These are phyloP conservation scores for Diuraphis noxia DNA, from an alignment of 1,140 invertebrate genomes.

Conservation along the genomic window DNA sequence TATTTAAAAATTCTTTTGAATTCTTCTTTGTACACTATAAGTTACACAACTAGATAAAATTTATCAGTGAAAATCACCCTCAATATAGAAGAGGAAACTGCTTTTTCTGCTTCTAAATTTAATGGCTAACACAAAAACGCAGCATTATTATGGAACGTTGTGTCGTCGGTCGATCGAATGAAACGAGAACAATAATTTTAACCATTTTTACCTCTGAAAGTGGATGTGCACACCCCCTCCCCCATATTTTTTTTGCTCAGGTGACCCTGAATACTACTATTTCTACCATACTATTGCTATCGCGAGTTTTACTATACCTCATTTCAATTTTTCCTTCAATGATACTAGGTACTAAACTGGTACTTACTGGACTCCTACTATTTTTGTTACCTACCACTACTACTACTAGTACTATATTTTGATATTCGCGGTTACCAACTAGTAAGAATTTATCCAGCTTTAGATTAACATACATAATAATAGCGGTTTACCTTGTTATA, in stretches of 20 bases:
- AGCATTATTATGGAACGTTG: neutral
- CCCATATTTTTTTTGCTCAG: neutral
- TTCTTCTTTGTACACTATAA: neutral
- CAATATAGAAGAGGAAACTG: neutral
- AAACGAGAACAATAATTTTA: neutral
- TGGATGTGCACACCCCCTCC: neutral
- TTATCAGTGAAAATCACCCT: neutral
- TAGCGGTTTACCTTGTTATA: constrained; percentile 16
- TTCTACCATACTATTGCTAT: neutral
- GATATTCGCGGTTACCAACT: neutral
- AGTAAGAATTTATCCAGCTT: neutral
- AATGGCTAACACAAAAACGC: too few species aligned
- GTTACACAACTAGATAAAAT: neutral
- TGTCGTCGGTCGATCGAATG: neutral
- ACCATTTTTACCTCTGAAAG: neutral
- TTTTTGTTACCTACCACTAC: neutral
- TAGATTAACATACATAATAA: neutral
- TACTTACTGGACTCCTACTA: neutral
- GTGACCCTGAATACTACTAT: neutral
- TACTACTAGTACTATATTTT: neutral
- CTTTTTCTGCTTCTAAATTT: neutral
- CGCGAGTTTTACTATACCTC: neutral
- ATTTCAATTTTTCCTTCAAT: neutral
- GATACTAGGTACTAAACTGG: neutral
- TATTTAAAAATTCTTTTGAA: neutral